Base-by-base conservation (phyloP, 2,888 invertebrate species). In the Eubasilissa splendida region DNA sequence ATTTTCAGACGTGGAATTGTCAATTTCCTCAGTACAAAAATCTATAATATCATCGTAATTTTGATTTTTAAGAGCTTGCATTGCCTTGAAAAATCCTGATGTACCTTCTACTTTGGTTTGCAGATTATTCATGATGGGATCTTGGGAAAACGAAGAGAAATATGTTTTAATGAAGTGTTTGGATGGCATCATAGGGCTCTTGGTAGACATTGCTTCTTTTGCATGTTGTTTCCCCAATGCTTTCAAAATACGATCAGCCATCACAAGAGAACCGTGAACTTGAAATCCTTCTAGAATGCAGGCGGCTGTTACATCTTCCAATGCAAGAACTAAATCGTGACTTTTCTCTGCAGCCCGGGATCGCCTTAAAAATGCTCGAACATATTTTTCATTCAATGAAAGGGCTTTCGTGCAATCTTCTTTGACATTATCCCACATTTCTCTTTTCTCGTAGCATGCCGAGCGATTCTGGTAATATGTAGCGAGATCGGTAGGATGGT, bases 391-490 rank as follows among this genome's bases (percentile, higher is more conserved):
- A 88, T 98, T 97, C 52, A 95, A 90, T 86, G 95, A 93, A 56
- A 99, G 90, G 2, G 99, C 97, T 86, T 92, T 93, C 1, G 95
- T 93, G 86, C 98, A 98, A 87, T 98, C 98, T 83, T 94, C 93
- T 86, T 96, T 95, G 0, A 97, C 97, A 84, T 94, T 92, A 82
- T 93, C 93, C 92, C 95, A 96, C 88, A 96, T 95, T 88, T 95
- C 94, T 86, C 97, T 90, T 88, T 97, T 96, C 88, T 98, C 98
- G 88, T 97, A 96, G 65, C 97, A 96, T 14, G 98, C 99, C 11
- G 98, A 99, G 85, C 98, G 93, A 87, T 99, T 99, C 88, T 99
- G 99, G 88, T 97, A 97, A 88, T 96, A 97, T 14, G 96, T 97
- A 0, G 98, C 95, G 78, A 97, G 89, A 85, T 96, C 96, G 0